Evolutionary conservation across 2,797 vertebrate species (phyloP).

Genomic region (Manis pentadactyla): DNA sequence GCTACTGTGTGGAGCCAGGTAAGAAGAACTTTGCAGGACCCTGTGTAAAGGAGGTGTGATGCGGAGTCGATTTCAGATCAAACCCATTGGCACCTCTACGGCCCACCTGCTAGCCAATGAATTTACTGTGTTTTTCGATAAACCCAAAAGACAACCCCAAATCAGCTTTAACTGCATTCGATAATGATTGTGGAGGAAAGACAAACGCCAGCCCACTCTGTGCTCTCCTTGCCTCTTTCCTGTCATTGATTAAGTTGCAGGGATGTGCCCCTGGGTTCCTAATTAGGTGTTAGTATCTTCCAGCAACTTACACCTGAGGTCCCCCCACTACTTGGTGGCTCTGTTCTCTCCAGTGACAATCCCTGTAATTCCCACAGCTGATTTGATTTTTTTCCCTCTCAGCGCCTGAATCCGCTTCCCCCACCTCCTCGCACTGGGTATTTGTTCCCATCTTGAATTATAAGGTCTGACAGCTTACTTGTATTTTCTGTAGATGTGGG

Average conservation of each 20-base stretch:
- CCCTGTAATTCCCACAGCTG: constrained; percentile 81
- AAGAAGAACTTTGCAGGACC: constrained; percentile 81
- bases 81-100: constrained; percentile 86
- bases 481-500: constrained; percentile 71
- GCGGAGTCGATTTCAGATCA: constrained; percentile 84
- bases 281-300: constrained; percentile 85
- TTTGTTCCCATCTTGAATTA: constrained; percentile 80
- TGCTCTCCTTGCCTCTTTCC: constrained; percentile 70
- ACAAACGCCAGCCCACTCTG: constrained; percentile 44
- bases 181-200: constrained; percentile 66
- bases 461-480: constrained; percentile 80
- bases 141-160: constrained; percentile 80
- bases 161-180: constrained; percentile 77
- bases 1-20: constrained; percentile 60
- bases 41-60: constrained; percentile 83
- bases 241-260: constrained; percentile 81
- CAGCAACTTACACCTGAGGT: constrained; percentile 82
- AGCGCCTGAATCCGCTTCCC: constrained; percentile 77
- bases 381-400: constrained; percentile 73
- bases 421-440: constrained; percentile 9
- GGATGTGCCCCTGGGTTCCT: constrained; percentile 77
- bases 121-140: constrained; percentile 80
- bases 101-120: constrained; percentile 84
- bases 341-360: constrained; percentile 76
- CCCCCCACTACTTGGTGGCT: constrained; percentile 74